phyloP scores from a whole-genome alignment of 2,888 invertebrate species.

The Pyrocoelia pectoralis region DNA sequence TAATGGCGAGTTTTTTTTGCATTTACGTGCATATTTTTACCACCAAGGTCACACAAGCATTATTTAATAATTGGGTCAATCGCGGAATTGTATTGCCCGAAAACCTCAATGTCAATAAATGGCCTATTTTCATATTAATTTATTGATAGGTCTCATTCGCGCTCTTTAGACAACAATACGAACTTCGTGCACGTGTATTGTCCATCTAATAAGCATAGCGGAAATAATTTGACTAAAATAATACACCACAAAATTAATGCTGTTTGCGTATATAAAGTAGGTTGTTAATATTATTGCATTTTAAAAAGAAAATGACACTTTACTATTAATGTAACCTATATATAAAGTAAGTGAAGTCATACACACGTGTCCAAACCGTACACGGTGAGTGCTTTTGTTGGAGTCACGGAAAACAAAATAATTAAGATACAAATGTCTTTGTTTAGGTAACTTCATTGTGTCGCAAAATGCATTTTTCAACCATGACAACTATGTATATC shows the following conservation, averaged over 20 bases:
- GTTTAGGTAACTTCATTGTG: conserved; percentile 30
- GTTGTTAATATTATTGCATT: conserved; percentile 14
- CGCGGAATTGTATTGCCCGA: no score
- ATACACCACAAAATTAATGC: conserved; percentile 17
- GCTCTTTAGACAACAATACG: conserved; percentile 10
- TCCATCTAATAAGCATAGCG: neutral
- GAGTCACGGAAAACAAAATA: conserved; percentile 33
- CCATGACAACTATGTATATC: neutral
- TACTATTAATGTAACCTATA: conserved; percentile 27
- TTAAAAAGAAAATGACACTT: conserved; percentile 22
- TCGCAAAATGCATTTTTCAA: conserved; percentile 7
- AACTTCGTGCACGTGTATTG: conserved; percentile 9
- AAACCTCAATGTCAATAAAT: no score
- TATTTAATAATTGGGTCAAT: conserved; percentile 11
- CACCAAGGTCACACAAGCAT: conserved; percentile 2
- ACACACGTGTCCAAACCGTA: conserved; percentile 29
- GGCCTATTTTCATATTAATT: no score
- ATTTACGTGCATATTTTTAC: conserved; percentile 4
- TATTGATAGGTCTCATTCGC: no score
- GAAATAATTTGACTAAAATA: conserved; percentile 18
- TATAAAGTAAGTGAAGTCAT: conserved; percentile 34
- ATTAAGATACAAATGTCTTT: conserved; percentile 30
- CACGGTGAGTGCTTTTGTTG: conserved; percentile 38
- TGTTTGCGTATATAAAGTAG: conserved; percentile 16
- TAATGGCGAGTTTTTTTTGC: conserved; percentile 7